phyloP scores from a whole-genome alignment of 2,797 vertebrate species.

The Argentina silus region DNA sequence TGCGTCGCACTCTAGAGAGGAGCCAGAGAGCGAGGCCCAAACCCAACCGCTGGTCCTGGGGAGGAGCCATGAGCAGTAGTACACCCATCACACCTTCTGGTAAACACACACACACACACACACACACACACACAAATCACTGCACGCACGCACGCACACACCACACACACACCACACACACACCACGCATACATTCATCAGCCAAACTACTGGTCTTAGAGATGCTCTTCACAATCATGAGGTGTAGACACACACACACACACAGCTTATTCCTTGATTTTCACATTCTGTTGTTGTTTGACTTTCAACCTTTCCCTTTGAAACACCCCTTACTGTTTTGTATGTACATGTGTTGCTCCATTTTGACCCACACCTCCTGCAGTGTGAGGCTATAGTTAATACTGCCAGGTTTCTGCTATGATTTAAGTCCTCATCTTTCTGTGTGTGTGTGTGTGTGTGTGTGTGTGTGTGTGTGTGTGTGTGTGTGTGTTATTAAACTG shows the following conservation, averaged over 20 bases:
- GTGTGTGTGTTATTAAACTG: conserved; percentile 41
- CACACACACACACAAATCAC: conserved; percentile 17
- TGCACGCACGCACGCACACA: conserved; percentile 12
- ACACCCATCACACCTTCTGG: conserved; percentile 52
- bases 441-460: conserved; percentile 48
- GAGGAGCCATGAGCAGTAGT: conserved; percentile 72
- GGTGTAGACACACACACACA: conserved; percentile 47
- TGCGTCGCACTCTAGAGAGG: conserved; percentile 88
- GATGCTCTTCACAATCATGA: background rate
- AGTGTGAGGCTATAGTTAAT: background rate
- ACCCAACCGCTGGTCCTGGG: conserved; percentile 94
- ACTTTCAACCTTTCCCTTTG: background rate
- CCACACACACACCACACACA: conserved; percentile 17
- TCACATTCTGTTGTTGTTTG: background rate
- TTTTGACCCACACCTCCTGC: background rate
- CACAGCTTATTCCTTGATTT: conserved; percentile 26
- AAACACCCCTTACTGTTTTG: too few species aligned
- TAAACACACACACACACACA: conserved; percentile 54
- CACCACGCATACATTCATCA: conserved; percentile 2
- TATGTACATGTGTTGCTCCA: too few species aligned
- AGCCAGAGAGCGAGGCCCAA: conserved; percentile 88
- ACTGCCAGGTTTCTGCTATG: conserved; percentile 4
- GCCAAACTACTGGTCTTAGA: background rate
- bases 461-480: conserved; percentile 47
- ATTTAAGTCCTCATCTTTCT: conserved; percentile 6